These are phyloP conservation scores for Acipenser ruthenus DNA, from an alignment of 2,797 vertebrate genomes.

Conservation along the genomic window DNA sequence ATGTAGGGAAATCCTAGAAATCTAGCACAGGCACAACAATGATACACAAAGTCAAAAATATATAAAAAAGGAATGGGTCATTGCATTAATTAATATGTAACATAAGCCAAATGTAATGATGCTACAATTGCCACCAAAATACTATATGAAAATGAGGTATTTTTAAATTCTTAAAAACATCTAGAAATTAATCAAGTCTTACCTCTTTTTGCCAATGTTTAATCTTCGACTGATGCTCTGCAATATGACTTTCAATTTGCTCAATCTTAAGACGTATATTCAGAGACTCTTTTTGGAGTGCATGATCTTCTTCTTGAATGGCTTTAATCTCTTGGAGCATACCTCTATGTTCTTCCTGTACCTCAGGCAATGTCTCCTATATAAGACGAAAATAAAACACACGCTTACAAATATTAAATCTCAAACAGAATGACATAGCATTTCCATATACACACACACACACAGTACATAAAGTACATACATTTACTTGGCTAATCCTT, in stretches of 20 bases:
- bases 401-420: neutral
- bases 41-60: neutral
- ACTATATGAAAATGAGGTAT: too few relatives aligned
- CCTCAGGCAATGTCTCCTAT: constrained; percentile 68
- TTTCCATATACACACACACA: too few relatives aligned
- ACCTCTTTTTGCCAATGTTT: constrained; percentile 95
- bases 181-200: constrained; percentile 12
- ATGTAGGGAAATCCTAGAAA: constrained; percentile 72
- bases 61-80: neutral
- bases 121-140: too few relatives aligned
- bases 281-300: constrained; percentile 81
- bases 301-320: constrained; percentile 74
- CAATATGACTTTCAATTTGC: constrained; percentile 70
- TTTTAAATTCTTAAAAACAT: too few relatives aligned
- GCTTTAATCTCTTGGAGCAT: constrained; percentile 71
- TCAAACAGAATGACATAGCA: too few relatives aligned
- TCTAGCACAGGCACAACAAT: constrained; percentile 46
- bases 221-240: constrained; percentile 76
- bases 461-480: too few relatives aligned
- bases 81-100: neutral
- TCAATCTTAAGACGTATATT: constrained; percentile 80
- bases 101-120: neutral
- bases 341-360: constrained; percentile 66
- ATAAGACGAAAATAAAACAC: constrained; percentile 3
- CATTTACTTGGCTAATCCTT: neutral